These are phyloP conservation scores for Ormyrus pomaceus DNA, from an alignment of 2,888 invertebrate genomes.

Conservation along the genomic window DNA sequence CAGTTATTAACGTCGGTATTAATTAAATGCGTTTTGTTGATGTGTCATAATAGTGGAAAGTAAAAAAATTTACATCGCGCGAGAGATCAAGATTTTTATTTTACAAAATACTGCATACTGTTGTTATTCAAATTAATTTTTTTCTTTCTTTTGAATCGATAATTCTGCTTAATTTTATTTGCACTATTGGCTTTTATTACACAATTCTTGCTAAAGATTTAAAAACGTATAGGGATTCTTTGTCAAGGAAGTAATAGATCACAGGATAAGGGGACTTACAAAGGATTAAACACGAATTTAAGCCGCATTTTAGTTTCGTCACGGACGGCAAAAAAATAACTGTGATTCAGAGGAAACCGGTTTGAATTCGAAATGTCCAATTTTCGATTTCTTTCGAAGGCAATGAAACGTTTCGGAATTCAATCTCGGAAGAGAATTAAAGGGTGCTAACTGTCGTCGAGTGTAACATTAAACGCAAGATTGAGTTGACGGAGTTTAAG, in stretches of 20 bases:
- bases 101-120: no score
- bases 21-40: no score
- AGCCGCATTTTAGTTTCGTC: conserved; percentile 32
- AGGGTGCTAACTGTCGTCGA: background rate
- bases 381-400: conserved; percentile 38
- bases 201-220: no score
- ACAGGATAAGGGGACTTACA: background rate
- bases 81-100: no score
- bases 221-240: background rate
- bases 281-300: background rate
- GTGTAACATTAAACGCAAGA: background rate
- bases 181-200: no score
- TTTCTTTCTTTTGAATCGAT: no score
- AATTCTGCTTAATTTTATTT: no score
- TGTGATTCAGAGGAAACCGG: conserved; percentile 43
- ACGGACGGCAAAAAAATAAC: conserved; percentile 15
- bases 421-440: background rate
- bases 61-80: no score
- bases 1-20: no score
- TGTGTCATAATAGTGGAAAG: no score
- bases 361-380: conserved; percentile 39
- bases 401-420: background rate
- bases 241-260: conserved; percentile 2
- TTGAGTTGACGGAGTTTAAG: no score
- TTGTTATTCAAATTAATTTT: no score